phyloP scores from a whole-genome alignment of 1,140 invertebrate genomes.

The Metopolophium dirhodum region DNA sequence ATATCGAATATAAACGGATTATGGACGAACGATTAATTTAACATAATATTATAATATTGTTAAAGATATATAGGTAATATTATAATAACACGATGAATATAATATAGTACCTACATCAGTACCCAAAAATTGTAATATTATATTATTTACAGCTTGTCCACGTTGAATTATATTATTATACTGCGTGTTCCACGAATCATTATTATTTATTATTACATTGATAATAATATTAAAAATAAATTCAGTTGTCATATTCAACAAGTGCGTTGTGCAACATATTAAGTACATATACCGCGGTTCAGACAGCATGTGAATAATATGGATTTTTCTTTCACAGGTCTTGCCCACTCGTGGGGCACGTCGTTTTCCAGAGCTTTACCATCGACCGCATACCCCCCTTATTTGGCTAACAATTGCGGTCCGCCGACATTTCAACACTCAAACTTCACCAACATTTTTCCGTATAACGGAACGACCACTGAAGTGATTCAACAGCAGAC shows the following conservation, averaged over 20 bases:
- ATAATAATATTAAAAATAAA: not conserved
- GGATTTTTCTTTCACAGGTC: slow-evolving; percentile 57
- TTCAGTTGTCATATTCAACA: not conserved
- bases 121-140: too few relatives aligned
- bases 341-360: slow-evolving; percentile 59
- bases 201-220: not conserved
- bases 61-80: too few relatives aligned
- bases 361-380: slow-evolving; percentile 56
- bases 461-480: slow-evolving; percentile 53
- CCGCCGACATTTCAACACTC: slow-evolving; percentile 59
- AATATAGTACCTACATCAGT: too few relatives aligned
- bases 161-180: too few relatives aligned
- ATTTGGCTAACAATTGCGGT: slow-evolving; percentile 56
- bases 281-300: not conserved
- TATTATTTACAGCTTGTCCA: too few relatives aligned
- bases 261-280: not conserved
- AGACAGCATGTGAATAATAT: not conserved
- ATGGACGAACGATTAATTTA: too few relatives aligned
- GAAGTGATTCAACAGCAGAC: slow-evolving; percentile 50
- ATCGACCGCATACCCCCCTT: slow-evolving; percentile 58
- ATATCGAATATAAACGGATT: too few relatives aligned
- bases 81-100: too few relatives aligned
- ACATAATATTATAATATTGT: too few relatives aligned
- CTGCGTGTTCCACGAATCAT: too few relatives aligned
- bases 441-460: slow-evolving; percentile 59